Evolutionary conservation across 2,888 invertebrate species (phyloP), one percentile per base, ranked within the genome.

Genomic region (Podotricha telesiphe): DNA sequence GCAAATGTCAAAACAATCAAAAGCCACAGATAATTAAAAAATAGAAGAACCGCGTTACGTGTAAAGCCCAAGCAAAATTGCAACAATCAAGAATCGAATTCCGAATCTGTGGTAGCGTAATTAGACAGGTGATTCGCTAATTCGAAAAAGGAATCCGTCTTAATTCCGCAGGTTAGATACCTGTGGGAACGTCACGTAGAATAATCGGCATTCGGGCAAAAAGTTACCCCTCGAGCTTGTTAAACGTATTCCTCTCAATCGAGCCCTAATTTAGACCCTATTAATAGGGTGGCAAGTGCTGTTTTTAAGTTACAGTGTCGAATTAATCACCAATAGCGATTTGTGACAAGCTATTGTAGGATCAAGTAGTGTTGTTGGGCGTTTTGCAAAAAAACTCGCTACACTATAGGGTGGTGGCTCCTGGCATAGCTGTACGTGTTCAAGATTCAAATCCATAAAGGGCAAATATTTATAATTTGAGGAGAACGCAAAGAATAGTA

Each of bases 61-160:
- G 51, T 51, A 64, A 68, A 68, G 42, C 42, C 45, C 68, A 53
- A 65, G 47, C 55, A 67, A 72, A 65, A 70, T 68, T 65, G 67
- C 53, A 70, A 71, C 70, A 70, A 71, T 74, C 70, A 67, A 73
- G 75, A 79, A 75, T 74, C 76, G 76, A 76, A 83, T 84, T 82
- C 82, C 82, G 75, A 82, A 81, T 85, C 84, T 56, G 62, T 65
- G 63, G 82, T 80, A 74, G 69, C 68, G 85, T 89, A 91, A 91
- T 91, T 91, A 90, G 91, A 89, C 91, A 91, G 91, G 91, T 91
- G 91, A 91, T 89, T 89, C 89, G 88, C 87, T 92, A 91, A 92
- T 92, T 90, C 89, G 82, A 78, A 83, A 83, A 85, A 86, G 83
- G 92, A 89, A 91, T 91, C 82, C 87, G 85, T 83, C 86, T 86